Evolutionary conservation across 2,888 invertebrate species (phyloP), one percentile per base, ranked within the genome.

Genomic region (Eristalinus sepulchralis): DNA sequence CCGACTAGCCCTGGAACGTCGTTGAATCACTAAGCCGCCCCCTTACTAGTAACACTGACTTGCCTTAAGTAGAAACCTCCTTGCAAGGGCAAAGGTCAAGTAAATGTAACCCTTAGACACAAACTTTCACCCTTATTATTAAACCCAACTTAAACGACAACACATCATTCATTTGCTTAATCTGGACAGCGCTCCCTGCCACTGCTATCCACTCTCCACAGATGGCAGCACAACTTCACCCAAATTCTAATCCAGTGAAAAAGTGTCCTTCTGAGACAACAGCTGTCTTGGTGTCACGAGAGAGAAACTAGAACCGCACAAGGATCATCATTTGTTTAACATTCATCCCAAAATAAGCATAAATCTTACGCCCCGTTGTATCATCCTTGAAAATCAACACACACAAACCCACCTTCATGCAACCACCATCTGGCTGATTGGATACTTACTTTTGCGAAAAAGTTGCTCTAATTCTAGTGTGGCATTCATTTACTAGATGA

Each of bases 401-500:
- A 39, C 2, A n/a, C 39, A 39, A 4, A n/a, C 22, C 27, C 59
- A 31, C 4, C 24, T n/a, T 20, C 13, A 68, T 55, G 63, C 63
- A 57, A 39, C 70, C 66, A 47, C 53, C 34, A 27, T 82, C 78
- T 66, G 62, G 55, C 60, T 78, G 86, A 86, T 82, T 86, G 78
- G 82, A 82, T 73, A 73, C 82, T 82, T 72, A 78, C 63, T 82
- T 82, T 57, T 33, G 13, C 36, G 47, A 47, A 47, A 55, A 60
- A 73, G 20, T 60, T 59, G 55, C 34, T 60, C 59, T 53, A 64
- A 71, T 71, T 31, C 27, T 66, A 67, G 79, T 47, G 66, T 62
- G 70, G 60, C 78, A 78, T 62, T 86, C 83, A 86, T 79, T 86
- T 83, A 82, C 73, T 62, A 67, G 70, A 86, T 83, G 86, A 83